A percentile compares a stretch with the other conserved stretches of the same genome.
phyloP scores from a whole-genome alignment of 2,888 invertebrate species.

The Scaptomyza cyrtandrae region DNA sequence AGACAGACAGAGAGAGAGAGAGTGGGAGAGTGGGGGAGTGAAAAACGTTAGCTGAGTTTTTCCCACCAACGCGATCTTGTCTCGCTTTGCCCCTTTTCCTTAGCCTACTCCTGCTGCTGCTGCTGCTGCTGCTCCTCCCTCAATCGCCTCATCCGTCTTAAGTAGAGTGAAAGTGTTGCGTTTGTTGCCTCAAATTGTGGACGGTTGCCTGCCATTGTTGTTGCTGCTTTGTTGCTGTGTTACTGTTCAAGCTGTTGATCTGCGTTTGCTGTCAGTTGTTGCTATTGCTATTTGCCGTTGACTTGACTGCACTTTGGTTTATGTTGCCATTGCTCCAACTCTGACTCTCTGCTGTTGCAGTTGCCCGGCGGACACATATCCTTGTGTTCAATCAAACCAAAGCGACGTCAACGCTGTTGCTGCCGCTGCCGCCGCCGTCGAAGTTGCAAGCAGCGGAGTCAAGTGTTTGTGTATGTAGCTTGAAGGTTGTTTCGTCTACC shows the following conservation, averaged over 20 bases:
- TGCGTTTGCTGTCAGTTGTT: conserved; percentile 50
- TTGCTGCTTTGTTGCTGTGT: conserved; percentile 24
- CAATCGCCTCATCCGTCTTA: conserved; percentile 71
- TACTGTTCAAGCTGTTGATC: conserved; percentile 39
- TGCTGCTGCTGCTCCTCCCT: conserved; percentile 47
- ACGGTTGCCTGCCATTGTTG: conserved; percentile 52
- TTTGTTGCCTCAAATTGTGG: conserved; percentile 68
- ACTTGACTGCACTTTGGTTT: conserved; percentile 63
- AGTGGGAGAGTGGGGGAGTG: conserved; percentile 2
- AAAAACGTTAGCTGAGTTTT: conserved; percentile 61
- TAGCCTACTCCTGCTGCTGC: conserved; percentile 21
- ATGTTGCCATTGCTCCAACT: conserved; percentile 40
- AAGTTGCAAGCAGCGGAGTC: conserved; percentile 43
- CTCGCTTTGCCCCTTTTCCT: conserved; percentile 27
- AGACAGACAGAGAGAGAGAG: conserved; percentile 3
- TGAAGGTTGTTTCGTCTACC: conserved; percentile 75
- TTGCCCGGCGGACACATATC: conserved; percentile 63
- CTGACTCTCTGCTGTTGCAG: conserved; percentile 19
- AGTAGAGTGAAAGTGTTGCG: conserved; percentile 80
- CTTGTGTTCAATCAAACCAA: conserved; percentile 70
- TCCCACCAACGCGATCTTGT: conserved; percentile 79
- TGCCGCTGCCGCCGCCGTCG: conserved; percentile 1
- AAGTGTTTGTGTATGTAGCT: conserved; percentile 77
- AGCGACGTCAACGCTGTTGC: conserved; percentile 57
- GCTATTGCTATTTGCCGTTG: conserved; percentile 37